Evolutionary conservation across 2,113 vertebrate genomes (phyloP).

Genomic region (Engystomops pustulosus): DNA sequence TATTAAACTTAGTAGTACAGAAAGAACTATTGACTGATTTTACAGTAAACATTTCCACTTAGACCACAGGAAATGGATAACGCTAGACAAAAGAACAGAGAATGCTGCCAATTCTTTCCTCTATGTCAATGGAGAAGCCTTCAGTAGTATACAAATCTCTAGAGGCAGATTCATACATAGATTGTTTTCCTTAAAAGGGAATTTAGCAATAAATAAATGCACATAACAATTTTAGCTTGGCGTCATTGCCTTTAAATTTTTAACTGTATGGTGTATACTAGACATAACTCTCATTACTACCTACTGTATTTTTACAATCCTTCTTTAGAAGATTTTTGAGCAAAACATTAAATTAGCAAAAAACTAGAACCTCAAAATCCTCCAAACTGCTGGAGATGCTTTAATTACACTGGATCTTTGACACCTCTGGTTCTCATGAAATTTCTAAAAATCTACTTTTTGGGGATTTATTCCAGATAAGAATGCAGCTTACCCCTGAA

Average conservation of each 20-base stretch:
- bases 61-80: slow-evolving; percentile 55
- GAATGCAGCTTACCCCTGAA: no score
- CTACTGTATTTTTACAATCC: neutral
- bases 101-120: slow-evolving; percentile 37
- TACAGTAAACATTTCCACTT: slow-evolving; percentile 60
- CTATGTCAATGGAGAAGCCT: slow-evolving; percentile 29
- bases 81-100: slow-evolving; percentile 42
- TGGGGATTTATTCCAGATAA: no score
- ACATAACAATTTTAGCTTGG: neutral
- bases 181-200: neutral
- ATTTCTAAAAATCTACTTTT: no score
- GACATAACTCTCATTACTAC: neutral
- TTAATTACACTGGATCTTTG: no score
- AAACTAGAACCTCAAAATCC: no score
- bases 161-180: neutral
- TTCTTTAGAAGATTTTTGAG: no score
- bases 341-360: no score
- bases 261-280: neutral
- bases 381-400: no score
- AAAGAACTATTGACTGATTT: slow-evolving; percentile 56
- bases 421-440: no score
- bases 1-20: slow-evolving; percentile 49
- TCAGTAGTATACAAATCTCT: slow-evolving; percentile 23
- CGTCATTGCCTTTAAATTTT: neutral
- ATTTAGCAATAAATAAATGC: neutral